A percentile compares a stretch with the other conserved stretches of the same genome.
Conservation (phyloP, 2,888 invertebrate genomes). For the Cistogaster globosa region DNA sequence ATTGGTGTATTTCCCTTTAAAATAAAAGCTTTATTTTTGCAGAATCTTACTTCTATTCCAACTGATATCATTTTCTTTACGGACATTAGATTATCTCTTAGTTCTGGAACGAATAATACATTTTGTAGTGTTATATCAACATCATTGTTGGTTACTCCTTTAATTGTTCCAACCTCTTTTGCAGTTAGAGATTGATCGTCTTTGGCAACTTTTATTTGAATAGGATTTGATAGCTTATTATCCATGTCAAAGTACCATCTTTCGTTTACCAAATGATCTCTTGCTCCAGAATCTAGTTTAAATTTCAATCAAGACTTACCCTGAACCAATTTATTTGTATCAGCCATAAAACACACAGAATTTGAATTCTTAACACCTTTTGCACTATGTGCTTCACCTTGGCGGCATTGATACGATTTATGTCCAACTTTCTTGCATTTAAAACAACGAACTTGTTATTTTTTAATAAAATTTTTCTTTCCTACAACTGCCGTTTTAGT, state of each 20-base stretch:
- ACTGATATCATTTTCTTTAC: slow-evolving; percentile 36
- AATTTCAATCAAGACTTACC: background rate
- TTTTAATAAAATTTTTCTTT: background rate
- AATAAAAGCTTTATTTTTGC: background rate
- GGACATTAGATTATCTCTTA: slow-evolving; percentile 3
- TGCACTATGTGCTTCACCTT: background rate
- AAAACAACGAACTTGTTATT: background rate
- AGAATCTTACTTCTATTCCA: slow-evolving; percentile 29
- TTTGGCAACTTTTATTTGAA: slow-evolving; percentile 3
- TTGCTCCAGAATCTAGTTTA: background rate
- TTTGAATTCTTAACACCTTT: too few species aligned
- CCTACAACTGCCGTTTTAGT: background rate
- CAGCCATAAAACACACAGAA: background rate
- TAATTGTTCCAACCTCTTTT: background rate
- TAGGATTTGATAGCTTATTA: background rate
- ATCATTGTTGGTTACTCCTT: background rate
- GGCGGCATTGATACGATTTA: background rate
- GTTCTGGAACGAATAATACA: slow-evolving; percentile 38
- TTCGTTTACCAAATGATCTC: background rate
- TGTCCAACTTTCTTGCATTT: background rate
- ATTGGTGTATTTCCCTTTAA: background rate
- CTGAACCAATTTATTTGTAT: background rate
- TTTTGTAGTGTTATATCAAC: slow-evolving; percentile 32
- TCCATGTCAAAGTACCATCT: background rate
- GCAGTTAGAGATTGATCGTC: background rate